Base-by-base conservation (phyloP, 2,797 vertebrate species). In the Sebastes vulpes region DNA sequence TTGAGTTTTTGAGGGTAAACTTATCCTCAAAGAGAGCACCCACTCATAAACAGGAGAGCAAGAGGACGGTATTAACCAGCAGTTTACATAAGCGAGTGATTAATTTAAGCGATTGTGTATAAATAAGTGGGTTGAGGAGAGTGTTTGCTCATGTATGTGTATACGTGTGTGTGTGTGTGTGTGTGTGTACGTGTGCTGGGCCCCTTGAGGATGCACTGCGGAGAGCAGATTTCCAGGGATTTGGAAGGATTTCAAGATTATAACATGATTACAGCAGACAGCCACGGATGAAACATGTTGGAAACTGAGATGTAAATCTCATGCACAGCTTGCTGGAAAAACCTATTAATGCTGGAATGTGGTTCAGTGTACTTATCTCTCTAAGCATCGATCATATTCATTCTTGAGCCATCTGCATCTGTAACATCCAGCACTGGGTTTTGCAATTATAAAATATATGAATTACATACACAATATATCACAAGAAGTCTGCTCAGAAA, bases 231-330 rank as follows among this genome's bases (percentile, higher is more conserved):
- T 92, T 94, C 81, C 64, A 92, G 75, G 90, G 93, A 95, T 96
- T 94, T 94, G 83, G 85, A 92, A 80, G 92, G 91, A 94, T 96
- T 95, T 94, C 86, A 94, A 94, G 94, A 95, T 95, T 94, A 94
- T 85, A 87, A 56, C 70, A 75, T 90, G 89, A 94, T 94, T 92
- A 93, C 87, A 90, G 66, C 84, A 72, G 56, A 46, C 67, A 83
- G 88, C 59, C 68, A 81, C 71, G 75, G 83, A 88, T 88, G 48
- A 86, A 83, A 79, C 78, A 80, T 81, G 79, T 52, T 70, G 82
- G 75, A 72, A 82, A 89, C 42, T 64, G 79, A 83, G 72, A 89
- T 84, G 72, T 74, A 89, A 93, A 88, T 85, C 80, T 83, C 29
- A 35, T 65, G 81, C 65, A 57, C 12, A 58, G 78, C 65, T 60